phyloP scores from a whole-genome alignment of 2,797 vertebrate species.

The Hephaestus fuliginosus region DNA sequence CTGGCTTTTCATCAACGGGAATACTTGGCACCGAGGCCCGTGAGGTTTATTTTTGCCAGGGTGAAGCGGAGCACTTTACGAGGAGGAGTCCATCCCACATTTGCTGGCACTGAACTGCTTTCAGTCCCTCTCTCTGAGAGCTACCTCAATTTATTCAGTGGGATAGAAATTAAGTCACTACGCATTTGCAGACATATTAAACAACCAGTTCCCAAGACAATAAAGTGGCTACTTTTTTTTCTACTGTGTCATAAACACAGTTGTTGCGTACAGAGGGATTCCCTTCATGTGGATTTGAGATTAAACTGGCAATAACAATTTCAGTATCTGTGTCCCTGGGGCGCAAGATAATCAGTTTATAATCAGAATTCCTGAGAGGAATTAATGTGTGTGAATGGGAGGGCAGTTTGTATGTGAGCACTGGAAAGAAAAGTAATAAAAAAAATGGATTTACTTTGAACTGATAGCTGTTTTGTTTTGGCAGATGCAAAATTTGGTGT shows the following conservation, averaged over 20 bases:
- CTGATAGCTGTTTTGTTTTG: not conserved
- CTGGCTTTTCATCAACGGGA: conserved; percentile 74
- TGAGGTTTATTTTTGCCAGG: conserved; percentile 68
- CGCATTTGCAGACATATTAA: conserved; percentile 61
- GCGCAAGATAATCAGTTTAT: conserved; percentile 61
- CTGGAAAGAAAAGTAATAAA: conserved; percentile 12
- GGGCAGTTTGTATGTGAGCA: conserved; percentile 14
- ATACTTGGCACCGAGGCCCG: conserved; percentile 63
- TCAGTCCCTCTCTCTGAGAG: conserved; percentile 21
- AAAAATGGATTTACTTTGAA: not conserved
- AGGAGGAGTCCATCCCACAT: conserved; percentile 58
- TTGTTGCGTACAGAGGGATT: conserved; percentile 29
- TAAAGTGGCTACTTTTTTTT: conserved; percentile 39
- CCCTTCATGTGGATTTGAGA: conserved; percentile 48
- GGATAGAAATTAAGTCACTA: conserved; percentile 50
- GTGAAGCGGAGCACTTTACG: conserved; percentile 63
- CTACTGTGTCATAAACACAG: conserved; percentile 37
- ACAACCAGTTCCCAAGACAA: conserved; percentile 38
- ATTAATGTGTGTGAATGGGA: conserved; percentile 49
- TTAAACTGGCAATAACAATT: conserved; percentile 56
- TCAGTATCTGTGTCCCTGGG: conserved; percentile 28
- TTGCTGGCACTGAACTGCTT: conserved; percentile 49
- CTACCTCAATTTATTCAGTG: conserved; percentile 37
- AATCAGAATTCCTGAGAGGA: conserved; percentile 54
- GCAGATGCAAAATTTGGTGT: not conserved